These are phyloP conservation scores for Kradibia gibbosae DNA, from an alignment of 1,140 invertebrate species.

Conservation along the genomic window DNA sequence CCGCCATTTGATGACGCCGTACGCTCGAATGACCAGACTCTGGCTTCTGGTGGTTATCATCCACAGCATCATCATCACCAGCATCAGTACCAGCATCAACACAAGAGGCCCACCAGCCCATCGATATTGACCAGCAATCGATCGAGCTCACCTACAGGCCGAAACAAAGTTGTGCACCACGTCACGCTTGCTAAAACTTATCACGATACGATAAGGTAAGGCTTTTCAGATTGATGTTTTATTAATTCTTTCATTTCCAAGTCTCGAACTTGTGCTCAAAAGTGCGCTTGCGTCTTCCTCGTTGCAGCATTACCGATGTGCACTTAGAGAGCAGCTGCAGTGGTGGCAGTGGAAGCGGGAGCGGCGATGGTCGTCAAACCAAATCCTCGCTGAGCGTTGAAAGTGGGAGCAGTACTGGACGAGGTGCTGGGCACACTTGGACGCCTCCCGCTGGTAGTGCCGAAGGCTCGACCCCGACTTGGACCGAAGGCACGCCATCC, in stretches of 20 bases:
- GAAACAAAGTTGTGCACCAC: constrained; percentile 68
- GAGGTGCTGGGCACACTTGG: constrained; percentile 79
- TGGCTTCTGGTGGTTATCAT: constrained; percentile 68
- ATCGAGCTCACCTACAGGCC: constrained; percentile 60
- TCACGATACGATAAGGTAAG: constrained; percentile 70
- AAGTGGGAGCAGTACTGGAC: constrained; percentile 73
- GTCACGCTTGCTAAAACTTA: constrained; percentile 67
- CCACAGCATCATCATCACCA: constrained; percentile 52
- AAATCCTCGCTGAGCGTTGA: constrained; percentile 83
- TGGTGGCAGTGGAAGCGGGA: constrained; percentile 69
- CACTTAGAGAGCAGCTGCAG: constrained; percentile 71
- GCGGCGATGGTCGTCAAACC: constrained; percentile 74
- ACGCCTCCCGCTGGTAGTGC: constrained; percentile 88
- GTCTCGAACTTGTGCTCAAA: too few relatives aligned
- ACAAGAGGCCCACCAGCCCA: constrained; percentile 57
- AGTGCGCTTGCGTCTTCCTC: too few relatives aligned
- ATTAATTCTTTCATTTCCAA: not conserved
- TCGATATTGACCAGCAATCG: constrained; percentile 63
- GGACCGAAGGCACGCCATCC: constrained; percentile 97
- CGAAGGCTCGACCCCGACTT: constrained; percentile 95
- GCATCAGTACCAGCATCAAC: constrained; percentile 54
- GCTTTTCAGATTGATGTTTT: not conserved
- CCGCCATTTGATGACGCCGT: constrained; percentile 87
- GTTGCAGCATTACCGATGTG: constrained; percentile 66
- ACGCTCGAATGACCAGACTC: constrained; percentile 73